Conservation (phyloP, 2,113 vertebrate species). For the Platichthys stellatus region DNA sequence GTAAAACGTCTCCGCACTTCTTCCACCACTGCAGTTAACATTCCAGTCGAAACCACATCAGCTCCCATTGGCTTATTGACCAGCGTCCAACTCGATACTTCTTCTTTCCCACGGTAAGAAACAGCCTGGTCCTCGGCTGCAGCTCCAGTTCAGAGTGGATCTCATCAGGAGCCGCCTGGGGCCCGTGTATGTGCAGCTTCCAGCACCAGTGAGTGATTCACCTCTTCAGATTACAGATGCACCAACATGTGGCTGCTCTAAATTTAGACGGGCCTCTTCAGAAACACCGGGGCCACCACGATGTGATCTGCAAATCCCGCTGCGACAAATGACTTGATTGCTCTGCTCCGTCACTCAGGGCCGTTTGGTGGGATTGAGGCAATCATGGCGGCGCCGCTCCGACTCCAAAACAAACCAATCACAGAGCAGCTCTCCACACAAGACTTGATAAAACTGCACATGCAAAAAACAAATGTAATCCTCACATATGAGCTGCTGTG, state of each 20-base stretch:
- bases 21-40: too few relatives aligned
- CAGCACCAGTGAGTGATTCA: constrained; percentile 28
- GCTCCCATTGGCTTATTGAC: neutral
- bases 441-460: neutral
- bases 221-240: constrained; percentile 35
- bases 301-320: constrained; percentile 38
- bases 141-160: neutral
- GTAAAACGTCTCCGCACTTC: too few relatives aligned
- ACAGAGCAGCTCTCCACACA: neutral
- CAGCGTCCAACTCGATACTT: constrained; percentile 17
- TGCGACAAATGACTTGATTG: constrained; percentile 43
- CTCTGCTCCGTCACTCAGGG: too few relatives aligned
- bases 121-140: neutral
- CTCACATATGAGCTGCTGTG: constrained; percentile 16
- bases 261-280: constrained; percentile 20
- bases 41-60: neutral
- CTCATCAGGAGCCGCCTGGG: constrained; percentile 33
- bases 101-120: constrained; percentile 9
- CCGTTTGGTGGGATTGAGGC: too few relatives aligned
- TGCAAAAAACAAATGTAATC: constrained; percentile 18
- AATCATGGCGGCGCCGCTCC: too few relatives aligned
- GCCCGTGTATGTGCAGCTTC: constrained; percentile 23
- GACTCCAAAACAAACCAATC: neutral
- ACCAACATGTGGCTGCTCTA: constrained; percentile 26
- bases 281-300: neutral